A percentile compares a stretch with the other conserved stretches of the same genome.
Evolutionary conservation across 2,888 invertebrate species (phyloP).

Genomic region (Nesidiocoris tenuis): DNA sequence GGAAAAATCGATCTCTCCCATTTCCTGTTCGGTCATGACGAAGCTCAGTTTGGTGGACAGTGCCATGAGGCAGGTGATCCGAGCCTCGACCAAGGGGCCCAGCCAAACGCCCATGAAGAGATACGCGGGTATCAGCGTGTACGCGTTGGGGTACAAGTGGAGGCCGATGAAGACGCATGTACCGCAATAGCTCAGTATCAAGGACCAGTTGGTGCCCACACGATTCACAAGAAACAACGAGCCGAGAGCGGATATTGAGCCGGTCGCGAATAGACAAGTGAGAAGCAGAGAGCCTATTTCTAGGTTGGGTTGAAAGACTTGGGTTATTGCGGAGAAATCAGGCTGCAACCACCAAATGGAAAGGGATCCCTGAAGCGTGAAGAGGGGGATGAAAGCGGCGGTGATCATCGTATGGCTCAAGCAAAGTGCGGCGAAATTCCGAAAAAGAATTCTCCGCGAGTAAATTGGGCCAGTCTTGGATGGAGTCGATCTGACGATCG

Average conservation of each 20-base stretch:
- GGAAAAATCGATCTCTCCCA: slow-evolving; percentile 53
- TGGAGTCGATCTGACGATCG: slow-evolving; percentile 56
- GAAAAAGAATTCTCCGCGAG: slow-evolving; percentile 52
- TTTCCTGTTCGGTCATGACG: slow-evolving; percentile 56
- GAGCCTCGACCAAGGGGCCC: slow-evolving; percentile 52
- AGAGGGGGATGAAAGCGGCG: slow-evolving; percentile 64
- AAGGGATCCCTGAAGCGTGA: slow-evolving; percentile 60
- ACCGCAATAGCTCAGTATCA: slow-evolving; percentile 59
- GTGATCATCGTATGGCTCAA: slow-evolving; percentile 64
- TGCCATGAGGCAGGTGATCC: slow-evolving; percentile 56
- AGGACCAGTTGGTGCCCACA: slow-evolving; percentile 54
- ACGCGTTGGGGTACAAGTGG: slow-evolving; percentile 61
- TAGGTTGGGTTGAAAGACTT: slow-evolving; percentile 50
- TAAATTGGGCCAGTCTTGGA: slow-evolving; percentile 53
- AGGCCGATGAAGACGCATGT: slow-evolving; percentile 63
- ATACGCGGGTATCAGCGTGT: slow-evolving; percentile 60
- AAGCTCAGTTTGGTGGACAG: slow-evolving; percentile 56
- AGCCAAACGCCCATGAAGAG: slow-evolving; percentile 62
- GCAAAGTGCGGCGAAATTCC: slow-evolving; percentile 56
- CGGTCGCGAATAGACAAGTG: slow-evolving; percentile 63
- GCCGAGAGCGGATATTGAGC: slow-evolving; percentile 60
- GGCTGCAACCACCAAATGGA: slow-evolving; percentile 55
- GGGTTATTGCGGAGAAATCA: slow-evolving; percentile 48
- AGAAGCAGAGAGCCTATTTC: slow-evolving; percentile 63
- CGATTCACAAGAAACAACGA: slow-evolving; percentile 60